Conservation (phyloP, 1,140 invertebrate species). For the Drosophila takahashii region DNA sequence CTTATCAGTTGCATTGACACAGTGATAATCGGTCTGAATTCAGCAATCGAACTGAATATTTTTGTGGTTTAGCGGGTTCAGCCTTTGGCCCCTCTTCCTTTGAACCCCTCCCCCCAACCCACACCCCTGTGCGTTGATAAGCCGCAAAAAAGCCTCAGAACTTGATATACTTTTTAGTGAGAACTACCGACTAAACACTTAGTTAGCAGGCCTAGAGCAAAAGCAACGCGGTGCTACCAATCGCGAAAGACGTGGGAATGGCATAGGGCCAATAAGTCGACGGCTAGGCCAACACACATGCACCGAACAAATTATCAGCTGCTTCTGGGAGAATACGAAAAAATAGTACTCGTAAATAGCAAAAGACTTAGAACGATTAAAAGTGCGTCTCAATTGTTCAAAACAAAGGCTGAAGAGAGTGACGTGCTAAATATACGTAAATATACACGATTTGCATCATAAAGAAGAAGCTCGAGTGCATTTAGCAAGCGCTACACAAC, state of each 20-base stretch:
- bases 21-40: slow-evolving; percentile 59
- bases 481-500: slow-evolving; percentile 31
- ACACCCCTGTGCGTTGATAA: slow-evolving; percentile 19
- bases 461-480: slow-evolving; percentile 41
- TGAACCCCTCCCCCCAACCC: neutral
- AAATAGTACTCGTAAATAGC: neutral
- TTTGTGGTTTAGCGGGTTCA: slow-evolving; percentile 37
- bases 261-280: slow-evolving; percentile 32
- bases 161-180: slow-evolving; percentile 37
- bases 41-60: slow-evolving; percentile 51
- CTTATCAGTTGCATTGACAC: slow-evolving; percentile 58
- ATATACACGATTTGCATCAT: slow-evolving; percentile 34
- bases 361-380: slow-evolving; percentile 31
- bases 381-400: slow-evolving; percentile 23
- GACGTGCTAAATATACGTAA: slow-evolving; percentile 34
- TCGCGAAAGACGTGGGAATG: slow-evolving; percentile 33
- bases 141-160: slow-evolving; percentile 34
- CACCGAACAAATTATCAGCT: slow-evolving; percentile 49
- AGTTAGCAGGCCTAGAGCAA: slow-evolving; percentile 12
- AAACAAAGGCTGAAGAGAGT: slow-evolving; percentile 37
- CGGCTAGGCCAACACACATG: slow-evolving; percentile 46
- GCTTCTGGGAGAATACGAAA: neutral
- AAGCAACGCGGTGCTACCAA: slow-evolving; percentile 6
- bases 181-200: slow-evolving; percentile 41
- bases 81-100: slow-evolving; percentile 22